Conservation (phyloP, 2,113 vertebrate species). For the Lipotes vexillifer region DNA sequence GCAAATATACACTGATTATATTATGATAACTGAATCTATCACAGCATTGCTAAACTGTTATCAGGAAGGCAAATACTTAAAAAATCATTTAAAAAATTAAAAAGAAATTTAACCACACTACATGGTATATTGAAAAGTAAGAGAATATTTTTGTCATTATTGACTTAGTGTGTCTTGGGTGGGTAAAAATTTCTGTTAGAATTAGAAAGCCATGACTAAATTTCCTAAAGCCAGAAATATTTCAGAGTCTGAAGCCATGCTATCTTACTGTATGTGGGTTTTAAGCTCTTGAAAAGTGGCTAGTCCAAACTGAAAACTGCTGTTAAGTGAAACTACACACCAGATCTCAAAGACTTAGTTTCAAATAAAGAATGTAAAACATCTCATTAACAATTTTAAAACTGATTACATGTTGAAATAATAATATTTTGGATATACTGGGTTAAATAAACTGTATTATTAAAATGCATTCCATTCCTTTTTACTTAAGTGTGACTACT, state of each 20-base stretch:
- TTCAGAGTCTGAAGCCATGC: background rate
- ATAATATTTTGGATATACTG: background rate
- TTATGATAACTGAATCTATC: slow-evolving; percentile 55
- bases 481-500: background rate
- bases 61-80: slow-evolving; percentile 55
- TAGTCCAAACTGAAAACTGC: background rate
- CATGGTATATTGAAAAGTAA: slow-evolving; percentile 26
- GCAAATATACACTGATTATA: slow-evolving; percentile 51
- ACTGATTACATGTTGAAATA: slow-evolving; percentile 10
- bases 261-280: background rate
- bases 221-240: slow-evolving; percentile 28
- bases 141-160: slow-evolving; percentile 44
- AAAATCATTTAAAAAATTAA: slow-evolving; percentile 27
- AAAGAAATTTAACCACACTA: slow-evolving; percentile 35
- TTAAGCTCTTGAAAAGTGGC: background rate
- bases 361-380: background rate
- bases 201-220: slow-evolving; percentile 21
- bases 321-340: background rate
- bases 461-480: background rate
- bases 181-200: background rate
- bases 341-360: background rate
- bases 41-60: slow-evolving; percentile 45
- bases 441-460: background rate
- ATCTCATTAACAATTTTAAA: background rate
- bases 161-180: background rate